Evolutionary conservation across 2,888 invertebrate species (phyloP), one percentile per base, ranked within the genome.

Genomic region (Luffia ferchaultella): DNA sequence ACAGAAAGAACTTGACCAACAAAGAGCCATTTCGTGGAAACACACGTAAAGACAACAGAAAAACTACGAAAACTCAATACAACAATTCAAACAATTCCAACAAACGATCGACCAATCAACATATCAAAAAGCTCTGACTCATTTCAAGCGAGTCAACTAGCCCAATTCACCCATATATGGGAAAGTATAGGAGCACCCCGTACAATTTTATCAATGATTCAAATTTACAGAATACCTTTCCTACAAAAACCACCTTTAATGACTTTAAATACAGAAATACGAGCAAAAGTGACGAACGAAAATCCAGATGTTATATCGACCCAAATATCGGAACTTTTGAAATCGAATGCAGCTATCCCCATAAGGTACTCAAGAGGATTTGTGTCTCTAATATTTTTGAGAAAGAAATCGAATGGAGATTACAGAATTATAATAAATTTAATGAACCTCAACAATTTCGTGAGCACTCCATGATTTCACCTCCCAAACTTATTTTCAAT

Each of bases 341-440:
- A n/a, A n/a, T n/a, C n/a, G n/a, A 53, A 52, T 2, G 52, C 54
- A 16, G 46, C 53, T 44, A 30, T 18, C 15, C 20, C 40, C 20
- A 49, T 52, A 46, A 30, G 42, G 41, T 30, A 17, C 48, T 19
- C 46, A 20, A 52, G 51, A 9, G 55, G 54, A 0, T 52, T 55
- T 18, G 18, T 58, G 18, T 58, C 58, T 1, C 40, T 50, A 1
- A 20, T 58, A 19, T 58, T 57, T 18, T 45, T 55, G 12, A 19
- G 52, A 9, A 5, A 46, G 40, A 58, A 58, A 45, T 1, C 53
- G 1, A 51, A 58, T 20, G 57, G 54, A 1, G 47, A 45, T 1
- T 18, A 50, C 16, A 43, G 57, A 1, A 53, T 50, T 2, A 57
- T 58, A 1, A 50, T 57, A 18, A 52, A 59, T 16, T 17, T 57